Evolutionary conservation across 2,113 vertebrate genomes (phyloP), one percentile per base, ranked within the genome.

Genomic region (Tetrax tetrax): DNA sequence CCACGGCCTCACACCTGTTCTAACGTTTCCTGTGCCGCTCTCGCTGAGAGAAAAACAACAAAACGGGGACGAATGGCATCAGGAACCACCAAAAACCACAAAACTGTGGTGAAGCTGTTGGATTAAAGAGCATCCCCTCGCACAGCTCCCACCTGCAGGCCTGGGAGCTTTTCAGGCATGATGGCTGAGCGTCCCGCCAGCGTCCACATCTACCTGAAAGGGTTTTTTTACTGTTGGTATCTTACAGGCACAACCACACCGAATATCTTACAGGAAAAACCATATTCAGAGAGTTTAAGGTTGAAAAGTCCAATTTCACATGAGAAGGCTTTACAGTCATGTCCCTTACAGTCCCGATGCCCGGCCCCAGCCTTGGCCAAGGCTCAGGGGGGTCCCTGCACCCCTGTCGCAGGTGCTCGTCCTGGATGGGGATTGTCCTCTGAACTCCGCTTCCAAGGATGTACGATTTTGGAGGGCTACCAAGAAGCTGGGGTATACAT

Each of bases 261-360:
- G 5, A 60, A 25, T 50, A 61, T 22, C 29, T 61, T 11, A 57
- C 2, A 38, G n/a, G 18, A 66, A 69, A 63, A 90, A 7, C 4
- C 25, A 7, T 21, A 54, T 41, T 56, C 5, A 16, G 43, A 45
- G 57, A 51, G 31, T 37, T 79, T 22, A 70, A 65, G 21, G 51
- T 1, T 86, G 25, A 91, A 91, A 89, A 89, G 37, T n/a, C 20
- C 54, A 60, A 0, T 74, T 74, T 22, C 9, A 43, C 14, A 6
- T 15, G 13, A 18, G 18, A 47, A 74, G 54, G 12, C 28, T 69
- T 38, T 38, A 38, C 38, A 38, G 38, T 38, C 3, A 2, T 3
- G 5, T 54, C 53, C n/a, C 48, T 74, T 38, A 7, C 33, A 6
- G 33, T 8, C 45, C 5, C 3, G 4, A 25, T 0, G 1, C 6